Conservation (phyloP, 2,113 vertebrate genomes). For the Elephas maximus region DNA sequence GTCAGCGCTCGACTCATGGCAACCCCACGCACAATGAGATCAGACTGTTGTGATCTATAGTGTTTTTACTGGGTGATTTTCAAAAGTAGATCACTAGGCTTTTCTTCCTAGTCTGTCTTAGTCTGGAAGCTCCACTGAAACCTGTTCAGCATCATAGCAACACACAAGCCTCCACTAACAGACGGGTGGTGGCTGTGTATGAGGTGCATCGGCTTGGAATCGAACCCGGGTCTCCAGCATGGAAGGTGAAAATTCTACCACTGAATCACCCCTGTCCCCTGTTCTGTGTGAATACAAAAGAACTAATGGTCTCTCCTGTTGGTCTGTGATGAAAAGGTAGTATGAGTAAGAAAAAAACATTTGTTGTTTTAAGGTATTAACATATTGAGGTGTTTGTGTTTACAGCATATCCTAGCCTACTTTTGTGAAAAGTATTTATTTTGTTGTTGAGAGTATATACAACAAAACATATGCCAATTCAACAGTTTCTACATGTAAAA, state of each 20-base stretch:
- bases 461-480: neutral
- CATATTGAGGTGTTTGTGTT: neutral
- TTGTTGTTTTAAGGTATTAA: neutral
- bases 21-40: neutral
- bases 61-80: neutral
- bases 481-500: neutral
- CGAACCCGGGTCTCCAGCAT: neutral
- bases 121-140: neutral
- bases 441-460: neutral
- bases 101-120: neutral
- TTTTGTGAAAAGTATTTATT: neutral
- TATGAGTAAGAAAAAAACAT: neutral
- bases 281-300: neutral
- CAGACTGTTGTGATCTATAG: neutral
- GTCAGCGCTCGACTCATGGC: no score
- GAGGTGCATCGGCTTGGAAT: neutral
- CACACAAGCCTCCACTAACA: neutral
- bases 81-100: neutral
- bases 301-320: neutral
- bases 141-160: neutral
- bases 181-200: no score
- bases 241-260: neutral
- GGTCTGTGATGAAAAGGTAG: neutral
- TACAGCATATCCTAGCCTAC: neutral
- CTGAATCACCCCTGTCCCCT: neutral